A percentile compares a stretch with the other conserved stretches of the same genome.
phyloP scores from a whole-genome alignment of 1,140 invertebrate species.

The Euwallacea fornicatus region DNA sequence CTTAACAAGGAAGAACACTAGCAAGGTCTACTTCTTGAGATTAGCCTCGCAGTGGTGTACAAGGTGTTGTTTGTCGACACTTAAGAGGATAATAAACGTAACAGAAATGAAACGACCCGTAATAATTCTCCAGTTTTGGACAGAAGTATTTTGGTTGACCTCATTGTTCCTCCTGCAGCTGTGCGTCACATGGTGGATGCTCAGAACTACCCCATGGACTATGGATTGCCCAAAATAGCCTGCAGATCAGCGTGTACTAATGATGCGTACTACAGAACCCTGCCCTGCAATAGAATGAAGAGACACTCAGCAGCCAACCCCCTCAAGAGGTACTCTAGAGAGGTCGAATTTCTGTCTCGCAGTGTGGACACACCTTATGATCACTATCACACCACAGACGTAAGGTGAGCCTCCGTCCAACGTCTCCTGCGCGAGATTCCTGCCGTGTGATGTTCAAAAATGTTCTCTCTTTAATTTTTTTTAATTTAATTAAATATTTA shows the following conservation, averaged over 20 bases:
- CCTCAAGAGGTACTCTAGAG: constrained; percentile 64
- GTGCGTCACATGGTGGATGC: constrained; percentile 59
- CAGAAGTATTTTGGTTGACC: too few species aligned
- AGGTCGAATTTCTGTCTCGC: constrained; percentile 67
- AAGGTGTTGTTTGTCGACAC: constrained; percentile 22
- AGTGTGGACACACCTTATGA: constrained; percentile 57
- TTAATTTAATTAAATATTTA: not conserved
- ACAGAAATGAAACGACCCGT: too few species aligned
- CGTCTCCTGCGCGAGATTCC: too few species aligned
- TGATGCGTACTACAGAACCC: constrained; percentile 65
- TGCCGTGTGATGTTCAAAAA: too few species aligned
- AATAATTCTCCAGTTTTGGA: too few species aligned
- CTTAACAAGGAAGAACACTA: constrained; percentile 16
- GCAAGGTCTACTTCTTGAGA: constrained; percentile 7
- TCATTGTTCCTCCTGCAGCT: constrained; percentile 28
- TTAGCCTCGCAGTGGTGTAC: constrained; percentile 5
- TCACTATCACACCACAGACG: constrained; percentile 51
- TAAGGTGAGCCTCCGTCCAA: constrained; percentile 12
- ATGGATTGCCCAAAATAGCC: constrained; percentile 70
- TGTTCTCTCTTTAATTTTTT: not conserved
- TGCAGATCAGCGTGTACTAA: constrained; percentile 32
- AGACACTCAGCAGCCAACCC: constrained; percentile 63
- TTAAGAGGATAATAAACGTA: constrained; percentile 8
- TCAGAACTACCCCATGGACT: constrained; percentile 78
- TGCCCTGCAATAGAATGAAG: constrained; percentile 68